phyloP scores from a whole-genome alignment of 2,113 vertebrate genomes.

The Pelecanoides urinatrix region DNA sequence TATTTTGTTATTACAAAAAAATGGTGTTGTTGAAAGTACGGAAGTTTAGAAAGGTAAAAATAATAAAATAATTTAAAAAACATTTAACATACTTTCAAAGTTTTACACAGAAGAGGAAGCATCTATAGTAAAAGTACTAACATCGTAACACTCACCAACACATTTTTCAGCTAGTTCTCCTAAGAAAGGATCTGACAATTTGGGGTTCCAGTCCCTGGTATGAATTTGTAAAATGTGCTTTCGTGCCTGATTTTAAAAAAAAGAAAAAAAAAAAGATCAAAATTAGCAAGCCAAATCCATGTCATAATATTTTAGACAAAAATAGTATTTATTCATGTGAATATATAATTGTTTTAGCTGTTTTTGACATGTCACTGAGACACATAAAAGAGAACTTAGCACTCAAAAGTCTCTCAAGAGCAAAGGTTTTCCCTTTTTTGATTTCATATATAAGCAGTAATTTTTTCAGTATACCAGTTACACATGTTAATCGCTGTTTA shows the following conservation, averaged over 20 bases:
- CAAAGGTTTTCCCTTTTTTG: neutral
- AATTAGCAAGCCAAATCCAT: neutral
- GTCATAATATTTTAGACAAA: neutral
- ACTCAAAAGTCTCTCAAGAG: neutral
- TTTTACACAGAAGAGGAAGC: neutral
- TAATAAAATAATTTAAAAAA: neutral
- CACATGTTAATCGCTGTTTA: neutral
- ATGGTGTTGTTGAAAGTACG: neutral
- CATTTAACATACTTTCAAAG: neutral
- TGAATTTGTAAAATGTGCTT: conserved; percentile 99
- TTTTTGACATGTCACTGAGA: neutral
- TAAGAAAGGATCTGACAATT: conserved; percentile 90
- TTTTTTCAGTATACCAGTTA: neutral
- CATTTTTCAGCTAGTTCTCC: conserved; percentile 98
- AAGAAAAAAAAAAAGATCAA: neutral
- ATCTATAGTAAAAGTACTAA: neutral
- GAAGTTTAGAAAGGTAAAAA: neutral
- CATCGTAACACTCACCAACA: conserved; percentile 85
- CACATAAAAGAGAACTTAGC: neutral
- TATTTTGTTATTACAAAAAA: neutral
- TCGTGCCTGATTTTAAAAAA: conserved; percentile 81
- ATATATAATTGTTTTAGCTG: neutral
- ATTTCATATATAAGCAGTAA: neutral
- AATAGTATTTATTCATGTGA: neutral
- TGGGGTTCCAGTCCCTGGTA: conserved; percentile 97